phyloP scores from a whole-genome alignment of 2,888 invertebrate species.

The Napeogenes inachia region DNA sequence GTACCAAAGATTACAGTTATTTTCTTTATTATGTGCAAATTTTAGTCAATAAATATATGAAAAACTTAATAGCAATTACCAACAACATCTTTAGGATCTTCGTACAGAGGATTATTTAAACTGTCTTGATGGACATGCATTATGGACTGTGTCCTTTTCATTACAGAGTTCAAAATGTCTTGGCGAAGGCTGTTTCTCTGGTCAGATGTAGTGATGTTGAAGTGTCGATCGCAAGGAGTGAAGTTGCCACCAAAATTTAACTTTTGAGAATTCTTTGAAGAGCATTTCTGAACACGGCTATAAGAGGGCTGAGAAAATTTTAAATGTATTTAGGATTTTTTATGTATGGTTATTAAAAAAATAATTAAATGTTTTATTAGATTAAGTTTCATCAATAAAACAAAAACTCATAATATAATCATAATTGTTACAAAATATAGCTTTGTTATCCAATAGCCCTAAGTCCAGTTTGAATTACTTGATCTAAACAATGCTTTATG shows the following conservation, averaged over 20 bases:
- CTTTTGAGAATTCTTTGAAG: conserved; percentile 39
- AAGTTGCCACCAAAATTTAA: conserved; percentile 59
- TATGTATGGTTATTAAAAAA: too few relatives aligned
- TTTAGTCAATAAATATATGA: background rate
- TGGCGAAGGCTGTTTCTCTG: conserved; percentile 54
- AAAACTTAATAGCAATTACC: conserved; percentile 39
- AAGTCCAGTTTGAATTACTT: background rate
- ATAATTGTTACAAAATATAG: too few relatives aligned
- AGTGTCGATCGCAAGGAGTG: conserved; percentile 43
- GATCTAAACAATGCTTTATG: background rate
- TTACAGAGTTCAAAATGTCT: conserved; percentile 56
- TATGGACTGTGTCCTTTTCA: conserved; percentile 51
- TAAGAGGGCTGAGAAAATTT: conserved; percentile 28
- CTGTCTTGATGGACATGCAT: conserved; percentile 41
- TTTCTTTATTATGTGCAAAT: too few relatives aligned
- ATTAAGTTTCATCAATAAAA: too few relatives aligned
- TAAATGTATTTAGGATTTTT: too few relatives aligned
- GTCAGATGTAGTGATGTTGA: conserved; percentile 46
- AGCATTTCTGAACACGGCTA: conserved; percentile 40
- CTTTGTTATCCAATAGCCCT: background rate
- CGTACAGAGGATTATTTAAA: conserved; percentile 57
- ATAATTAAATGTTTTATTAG: too few relatives aligned
- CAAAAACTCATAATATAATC: too few relatives aligned
- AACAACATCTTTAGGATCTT: conserved; percentile 67
- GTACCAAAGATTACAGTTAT: too few relatives aligned